These are phyloP conservation scores for Melipona quadrifasciata DNA, from an alignment of 1,140 invertebrate genomes.

Conservation along the genomic window DNA sequence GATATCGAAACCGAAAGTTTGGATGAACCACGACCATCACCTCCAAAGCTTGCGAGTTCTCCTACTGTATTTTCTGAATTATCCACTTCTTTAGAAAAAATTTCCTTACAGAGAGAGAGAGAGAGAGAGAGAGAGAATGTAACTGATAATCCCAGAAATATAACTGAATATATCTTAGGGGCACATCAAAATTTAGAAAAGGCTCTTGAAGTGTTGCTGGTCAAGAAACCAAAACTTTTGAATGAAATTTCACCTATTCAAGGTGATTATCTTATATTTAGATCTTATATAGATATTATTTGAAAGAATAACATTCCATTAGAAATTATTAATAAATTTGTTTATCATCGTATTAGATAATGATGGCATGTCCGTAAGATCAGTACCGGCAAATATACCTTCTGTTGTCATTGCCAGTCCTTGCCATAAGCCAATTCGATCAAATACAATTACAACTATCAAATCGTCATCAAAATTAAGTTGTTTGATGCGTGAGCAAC, in stretches of 20 bases:
- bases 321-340: background rate
- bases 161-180: constrained; percentile 5
- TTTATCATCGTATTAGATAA: background rate
- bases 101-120: background rate
- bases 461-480: background rate
- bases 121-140: too few relatives aligned
- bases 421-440: background rate
- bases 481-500: background rate
- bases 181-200: constrained; percentile 32
- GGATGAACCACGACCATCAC: background rate
- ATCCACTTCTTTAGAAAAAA: constrained; percentile 14
- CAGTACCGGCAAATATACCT: background rate
- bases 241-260: background rate
- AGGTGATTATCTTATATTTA: background rate
- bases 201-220: constrained; percentile 6
- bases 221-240: background rate
- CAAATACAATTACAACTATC: background rate
- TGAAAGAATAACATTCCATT: background rate
- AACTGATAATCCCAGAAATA: background rate
- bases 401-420: background rate
- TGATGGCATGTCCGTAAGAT: constrained; percentile 11
- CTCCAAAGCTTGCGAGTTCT: constrained; percentile 23
- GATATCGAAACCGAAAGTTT: constrained; percentile 17
- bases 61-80: background rate
- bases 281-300: background rate